Base-by-base conservation (phyloP, 1,140 invertebrate species). In the Drosophila malerkotliana region DNA sequence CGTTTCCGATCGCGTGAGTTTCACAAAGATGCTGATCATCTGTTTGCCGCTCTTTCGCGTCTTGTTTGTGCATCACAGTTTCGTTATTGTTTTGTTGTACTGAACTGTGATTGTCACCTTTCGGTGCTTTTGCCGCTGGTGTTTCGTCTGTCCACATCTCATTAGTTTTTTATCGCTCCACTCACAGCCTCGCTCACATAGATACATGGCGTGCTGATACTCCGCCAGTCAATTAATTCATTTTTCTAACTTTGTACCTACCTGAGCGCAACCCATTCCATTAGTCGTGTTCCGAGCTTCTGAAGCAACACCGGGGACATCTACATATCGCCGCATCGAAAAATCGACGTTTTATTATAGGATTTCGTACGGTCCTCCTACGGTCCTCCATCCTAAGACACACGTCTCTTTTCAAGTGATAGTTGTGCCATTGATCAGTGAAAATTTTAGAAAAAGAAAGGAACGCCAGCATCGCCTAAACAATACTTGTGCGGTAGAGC, bases 1-100 rank as follows among this genome's bases (percentile, higher is more conserved):
- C 59, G 41, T 68, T 64, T 63, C 66, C 67, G 72, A 59, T 76
- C 47, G 71, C 82, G 82, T 85, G 82, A 85, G 82, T 85, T 49
- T 15, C 72, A 75, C 75, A 74, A 82, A 63, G 59, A 74, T 60
- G 66, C 48, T 21, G 32, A 4, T 51, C 51, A 1, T 34, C 37
- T 49, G 39, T 41, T 45, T 64, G 48, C 54, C 37, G 37, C 55
- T 21, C 7, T 7, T 28, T 28, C 26, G 26, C 26, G 26, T 6
- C 26, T 5, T 28, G 26, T 28, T 28, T 28, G 26, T 28, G 26
- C 26, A 6, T 28, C 26, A 28, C 32, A 51, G 51, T 47, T 66
- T 77, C 79, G 64, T 63, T 58, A 30, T 39, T 55, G 56, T 67
- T 78, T 60, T 63, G 41, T 45, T 18, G 4, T 14, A 14, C 18